A percentile compares a stretch with the other conserved stretches of the same genome.
Conservation (phyloP, 2,888 invertebrate genomes). For the Diadromus collaris region DNA sequence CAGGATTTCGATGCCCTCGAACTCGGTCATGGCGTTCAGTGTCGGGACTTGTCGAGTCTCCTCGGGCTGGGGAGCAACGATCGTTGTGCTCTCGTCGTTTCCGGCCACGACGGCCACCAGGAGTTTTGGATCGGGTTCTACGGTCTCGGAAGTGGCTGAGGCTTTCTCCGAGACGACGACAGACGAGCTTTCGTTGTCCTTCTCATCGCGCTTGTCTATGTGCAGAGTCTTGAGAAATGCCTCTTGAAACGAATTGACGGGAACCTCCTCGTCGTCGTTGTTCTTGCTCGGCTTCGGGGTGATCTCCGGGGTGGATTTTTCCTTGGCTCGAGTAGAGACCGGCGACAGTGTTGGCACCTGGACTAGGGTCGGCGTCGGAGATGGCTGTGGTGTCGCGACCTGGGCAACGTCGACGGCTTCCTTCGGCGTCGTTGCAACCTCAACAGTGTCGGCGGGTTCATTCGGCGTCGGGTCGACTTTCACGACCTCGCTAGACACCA, state of each 20-base stretch:
- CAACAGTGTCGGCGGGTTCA: slow-evolving; percentile 23
- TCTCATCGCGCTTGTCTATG: slow-evolving; percentile 66
- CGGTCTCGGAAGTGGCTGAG: not conserved
- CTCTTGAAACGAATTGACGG: slow-evolving; percentile 74
- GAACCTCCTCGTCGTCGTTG: slow-evolving; percentile 69
- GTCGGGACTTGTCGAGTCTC: slow-evolving; percentile 59
- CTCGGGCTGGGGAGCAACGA: slow-evolving; percentile 12
- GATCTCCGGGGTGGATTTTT: slow-evolving; percentile 68
- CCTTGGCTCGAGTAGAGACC: slow-evolving; percentile 46
- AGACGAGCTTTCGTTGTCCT: slow-evolving; percentile 16
- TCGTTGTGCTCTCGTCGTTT: not conserved
- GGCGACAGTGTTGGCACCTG: slow-evolving; percentile 1
- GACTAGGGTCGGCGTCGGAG: not conserved
- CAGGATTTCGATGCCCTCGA: slow-evolving; percentile 68
- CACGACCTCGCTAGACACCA: not conserved
- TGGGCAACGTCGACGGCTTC: no score
- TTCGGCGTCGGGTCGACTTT: slow-evolving; percentile 19
- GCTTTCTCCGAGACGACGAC: slow-evolving; percentile 7
- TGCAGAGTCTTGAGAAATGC: slow-evolving; percentile 74
- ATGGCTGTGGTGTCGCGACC: not conserved
- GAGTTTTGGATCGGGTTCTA: not conserved
- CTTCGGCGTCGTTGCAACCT: not conserved
- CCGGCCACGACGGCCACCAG: not conserved
- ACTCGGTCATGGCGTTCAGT: slow-evolving; percentile 63
- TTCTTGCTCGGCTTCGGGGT: slow-evolving; percentile 68